Evolutionary conservation across 2,888 invertebrate species (phyloP).

Genomic region (Drosophila tanythrix): DNA sequence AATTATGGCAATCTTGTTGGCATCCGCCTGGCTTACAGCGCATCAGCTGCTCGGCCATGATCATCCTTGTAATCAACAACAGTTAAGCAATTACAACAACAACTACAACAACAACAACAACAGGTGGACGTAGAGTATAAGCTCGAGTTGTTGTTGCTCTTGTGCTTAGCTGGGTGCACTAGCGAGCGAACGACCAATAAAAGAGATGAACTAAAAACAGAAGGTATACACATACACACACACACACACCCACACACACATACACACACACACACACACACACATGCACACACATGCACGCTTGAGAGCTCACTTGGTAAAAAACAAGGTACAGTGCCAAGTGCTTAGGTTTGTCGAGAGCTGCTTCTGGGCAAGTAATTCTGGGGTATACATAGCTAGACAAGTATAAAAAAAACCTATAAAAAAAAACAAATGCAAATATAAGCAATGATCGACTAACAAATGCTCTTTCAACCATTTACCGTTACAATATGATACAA

Average conservation of each 20-base stretch:
- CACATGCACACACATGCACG: background rate
- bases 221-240: conserved; percentile 18
- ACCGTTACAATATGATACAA: background rate
- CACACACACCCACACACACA: conserved; percentile 14
- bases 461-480: conserved; percentile 12
- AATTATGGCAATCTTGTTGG: conserved; percentile 63
- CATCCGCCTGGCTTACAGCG: conserved; percentile 16
- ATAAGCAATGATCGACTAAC: conserved; percentile 2
- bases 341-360: conserved; percentile 43
- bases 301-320: conserved; percentile 22
- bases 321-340: conserved; percentile 62
- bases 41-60: conserved; percentile 50
- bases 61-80: conserved; percentile 76
- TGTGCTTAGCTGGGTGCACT: conserved; percentile 40
- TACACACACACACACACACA: conserved; percentile 15
- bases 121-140: background rate
- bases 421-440: background rate
- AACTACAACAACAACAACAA: conserved; percentile 14
- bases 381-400: conserved; percentile 2
- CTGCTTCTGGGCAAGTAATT: conserved; percentile 33
- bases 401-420: conserved; percentile 4
- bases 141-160: conserved; percentile 2
- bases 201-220: conserved; percentile 71
- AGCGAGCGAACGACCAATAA: conserved; percentile 73
- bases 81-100: conserved; percentile 63